Evolutionary conservation across 2,888 invertebrate species (phyloP).

Genomic region (Acanthosoma haemorrhoidale): DNA sequence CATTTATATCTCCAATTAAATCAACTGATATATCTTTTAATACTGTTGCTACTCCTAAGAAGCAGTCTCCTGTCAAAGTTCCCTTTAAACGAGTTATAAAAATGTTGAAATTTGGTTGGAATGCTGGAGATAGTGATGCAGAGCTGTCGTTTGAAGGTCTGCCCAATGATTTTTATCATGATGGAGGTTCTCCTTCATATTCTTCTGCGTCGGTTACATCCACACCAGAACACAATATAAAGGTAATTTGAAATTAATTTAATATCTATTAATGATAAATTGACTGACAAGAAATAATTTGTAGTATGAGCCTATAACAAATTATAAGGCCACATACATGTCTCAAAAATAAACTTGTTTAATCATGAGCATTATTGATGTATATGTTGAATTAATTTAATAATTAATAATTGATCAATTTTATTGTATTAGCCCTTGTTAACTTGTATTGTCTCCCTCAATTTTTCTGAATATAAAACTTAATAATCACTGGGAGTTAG

Average conservation of each 20-base stretch:
- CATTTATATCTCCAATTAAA: constrained; percentile 39
- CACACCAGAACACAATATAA: background rate
- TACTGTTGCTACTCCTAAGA: background rate
- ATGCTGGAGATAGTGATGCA: background rate
- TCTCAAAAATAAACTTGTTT: too few species aligned
- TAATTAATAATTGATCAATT: too few species aligned
- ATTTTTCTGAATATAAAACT: too few species aligned
- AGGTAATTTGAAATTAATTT: background rate
- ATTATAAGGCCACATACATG: too few species aligned
- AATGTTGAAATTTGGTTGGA: constrained; percentile 29
- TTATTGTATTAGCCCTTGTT: too few species aligned
- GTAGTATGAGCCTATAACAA: too few species aligned
- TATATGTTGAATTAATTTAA: too few species aligned
- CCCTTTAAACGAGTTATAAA: constrained; percentile 26
- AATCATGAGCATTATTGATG: too few species aligned
- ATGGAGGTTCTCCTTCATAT: constrained; percentile 3
- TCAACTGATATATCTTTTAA: background rate
- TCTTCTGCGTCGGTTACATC: background rate
- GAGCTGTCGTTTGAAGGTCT: background rate
- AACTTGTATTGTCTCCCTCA: too few species aligned
- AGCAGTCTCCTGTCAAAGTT: constrained; percentile 11
- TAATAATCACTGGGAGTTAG: too few species aligned
- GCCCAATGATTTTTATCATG: constrained; percentile 19
- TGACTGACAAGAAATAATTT: too few species aligned
- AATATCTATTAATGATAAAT: too few species aligned